Evolutionary conservation across 2,888 invertebrate species (phyloP), one percentile per base, ranked within the genome.

Genomic region (Rhyacophila evoluta): DNA sequence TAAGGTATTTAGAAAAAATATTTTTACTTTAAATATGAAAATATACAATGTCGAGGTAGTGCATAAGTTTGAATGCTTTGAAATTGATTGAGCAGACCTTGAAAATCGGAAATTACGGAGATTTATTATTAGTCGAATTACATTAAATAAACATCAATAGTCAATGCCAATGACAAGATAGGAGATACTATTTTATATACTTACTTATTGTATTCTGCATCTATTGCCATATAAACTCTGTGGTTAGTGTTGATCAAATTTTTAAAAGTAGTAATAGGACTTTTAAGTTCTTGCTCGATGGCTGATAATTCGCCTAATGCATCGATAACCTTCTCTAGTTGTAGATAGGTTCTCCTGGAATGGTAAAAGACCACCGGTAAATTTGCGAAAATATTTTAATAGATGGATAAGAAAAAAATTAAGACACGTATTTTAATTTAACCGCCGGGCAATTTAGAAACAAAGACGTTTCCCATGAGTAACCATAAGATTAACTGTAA

Each of bases 241-340:
- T 82, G 82, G 28, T 82, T 79, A 10, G 82, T 79, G 28, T 81
- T 79, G 25, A 75, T 38, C 12, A 82, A 73, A 38, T 81, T 81
- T 25, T 81, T 79, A 68, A 79, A 82, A 11, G 72, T 82, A 3
- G 82, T 82, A 27, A 82, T 82, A 15, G 82, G 75, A 10, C 76
- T 79, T 77, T 79, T 82, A n/a, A 82, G 73, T 37, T 70, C 12
- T 72, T 82, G 82, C 3, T 79, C 77, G 19, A 74, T 33, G 5
- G 79, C 82, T 2, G 82, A 82, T 6, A 78, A 74, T 38, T 79
- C 74, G 12, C 82, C 82, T 6, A 82, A 75, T 2, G 76, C 39
- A 72, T 82, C 79, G n/a, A 82, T 69, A 33, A 82, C 41, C 38
- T 70, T 78, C 67, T 82, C 79, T n/a, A 82, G 27, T 71, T 78